A percentile compares a stretch with the other conserved stretches of the same genome.
phyloP scores from a whole-genome alignment of 2,888 invertebrate species.

The Petrolisthes manimaculis region DNA sequence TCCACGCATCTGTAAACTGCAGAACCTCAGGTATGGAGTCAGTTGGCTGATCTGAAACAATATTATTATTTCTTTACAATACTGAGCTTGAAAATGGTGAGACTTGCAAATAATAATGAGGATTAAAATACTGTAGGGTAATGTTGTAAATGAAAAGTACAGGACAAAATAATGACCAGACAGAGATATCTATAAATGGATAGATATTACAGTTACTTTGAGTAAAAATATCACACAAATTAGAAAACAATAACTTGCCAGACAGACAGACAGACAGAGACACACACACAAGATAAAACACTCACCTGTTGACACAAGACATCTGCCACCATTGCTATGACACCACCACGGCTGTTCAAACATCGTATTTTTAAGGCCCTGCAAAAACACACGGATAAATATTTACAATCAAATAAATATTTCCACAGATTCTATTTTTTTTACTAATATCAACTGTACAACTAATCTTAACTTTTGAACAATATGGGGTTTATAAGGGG shows the following conservation, averaged over 20 bases:
- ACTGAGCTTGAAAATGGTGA: no score
- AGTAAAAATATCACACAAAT: background rate
- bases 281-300: background rate
- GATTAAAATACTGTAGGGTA: no score
- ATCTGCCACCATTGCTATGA: conserved; percentile 65
- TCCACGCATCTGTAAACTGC: conserved; percentile 80
- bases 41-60: conserved; percentile 77
- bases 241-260: background rate
- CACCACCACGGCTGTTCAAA: conserved; percentile 52
- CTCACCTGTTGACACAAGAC: conserved; percentile 64
- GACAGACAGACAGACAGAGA: background rate
- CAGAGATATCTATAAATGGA: no score
- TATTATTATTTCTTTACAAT: conserved; percentile 13
- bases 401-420: no score
- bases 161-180: no score
- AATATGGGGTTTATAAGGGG: no score
- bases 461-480: no score
- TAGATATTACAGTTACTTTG: background rate
- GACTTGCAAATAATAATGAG: no score
- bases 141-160: no score
- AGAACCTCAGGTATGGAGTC: conserved; percentile 81
- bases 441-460: no score
- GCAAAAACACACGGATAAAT: background rate
- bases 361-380: conserved; percentile 63
- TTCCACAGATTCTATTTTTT: no score